These are phyloP conservation scores for Rhabdomys pumilio DNA, from an alignment of 2,797 vertebrate genomes.

Conservation along the genomic window DNA sequence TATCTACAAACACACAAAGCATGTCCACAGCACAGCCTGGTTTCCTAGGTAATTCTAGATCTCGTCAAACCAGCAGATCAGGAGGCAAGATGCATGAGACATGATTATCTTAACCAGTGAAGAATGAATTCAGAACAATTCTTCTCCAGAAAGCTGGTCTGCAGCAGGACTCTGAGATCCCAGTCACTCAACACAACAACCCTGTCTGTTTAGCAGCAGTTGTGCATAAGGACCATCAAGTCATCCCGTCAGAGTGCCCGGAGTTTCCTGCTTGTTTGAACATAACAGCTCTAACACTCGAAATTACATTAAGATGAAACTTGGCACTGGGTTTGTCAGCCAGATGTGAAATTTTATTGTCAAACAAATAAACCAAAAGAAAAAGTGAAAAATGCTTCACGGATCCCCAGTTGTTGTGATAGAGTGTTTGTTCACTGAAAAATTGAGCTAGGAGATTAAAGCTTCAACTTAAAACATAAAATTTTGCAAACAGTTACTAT, in stretches of 20 bases:
- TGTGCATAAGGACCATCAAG: slow-evolving; percentile 62
- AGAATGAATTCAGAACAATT: slow-evolving; percentile 78
- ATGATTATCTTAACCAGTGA: slow-evolving; percentile 67
- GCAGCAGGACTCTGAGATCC: slow-evolving; percentile 63
- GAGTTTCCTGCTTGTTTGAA: slow-evolving; percentile 60
- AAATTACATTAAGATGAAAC: slow-evolving; percentile 84
- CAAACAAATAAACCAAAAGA: slow-evolving; percentile 58
- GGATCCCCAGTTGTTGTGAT: slow-evolving; percentile 72
- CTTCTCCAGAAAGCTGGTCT: slow-evolving; percentile 61
- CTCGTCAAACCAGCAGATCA: neutral
- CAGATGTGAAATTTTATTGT: slow-evolving; percentile 87
- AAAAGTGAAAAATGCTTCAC: slow-evolving; percentile 59
- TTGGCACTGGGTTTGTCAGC: slow-evolving; percentile 80
- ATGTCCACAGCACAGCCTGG: neutral
- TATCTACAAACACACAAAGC: neutral
- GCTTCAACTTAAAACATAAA: slow-evolving; percentile 25
- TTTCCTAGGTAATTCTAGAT: neutral
- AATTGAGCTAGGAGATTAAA: slow-evolving; percentile 68
- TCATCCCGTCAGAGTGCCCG: slow-evolving; percentile 67
- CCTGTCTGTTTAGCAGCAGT: slow-evolving; percentile 55
- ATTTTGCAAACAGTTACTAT: slow-evolving; percentile 61
- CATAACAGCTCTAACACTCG: slow-evolving; percentile 67
- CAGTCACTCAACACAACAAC: slow-evolving; percentile 55
- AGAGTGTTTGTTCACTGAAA: slow-evolving; percentile 74
- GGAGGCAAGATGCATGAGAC: slow-evolving; percentile 17